Base-by-base conservation (phyloP, 2,888 invertebrate genomes). In the Pycnomerus fuliginosus region DNA sequence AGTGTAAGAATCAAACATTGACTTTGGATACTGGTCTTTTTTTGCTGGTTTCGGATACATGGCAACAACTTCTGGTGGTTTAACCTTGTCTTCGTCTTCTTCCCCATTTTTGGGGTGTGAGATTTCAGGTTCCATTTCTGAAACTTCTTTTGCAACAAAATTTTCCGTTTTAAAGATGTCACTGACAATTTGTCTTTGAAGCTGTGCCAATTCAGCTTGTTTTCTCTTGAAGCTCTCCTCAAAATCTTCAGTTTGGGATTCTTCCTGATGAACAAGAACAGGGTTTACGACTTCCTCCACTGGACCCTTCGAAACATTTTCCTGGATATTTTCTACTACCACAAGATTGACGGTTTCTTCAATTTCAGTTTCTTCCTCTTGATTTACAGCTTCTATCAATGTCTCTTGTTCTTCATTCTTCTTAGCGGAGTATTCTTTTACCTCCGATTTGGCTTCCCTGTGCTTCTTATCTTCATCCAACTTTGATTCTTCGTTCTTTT, bases 61-160 rank as follows among this genome's bases (percentile, higher is more conserved):
- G 3, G 55, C 65, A 2, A 67, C 58, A n/a, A 67, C 42, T 57
- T 61, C 60, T 3, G 65, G 66, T 16, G 60, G 55, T 35, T 61
- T 55, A 2, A 44, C 37, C 10, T 24, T 40, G 14, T 58, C 53
- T n/a, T 31, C 40, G 16, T 7, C 15, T 20, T 36, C 16, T 23
- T 44, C 10, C 5, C 8, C 11, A 11, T n/a, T 7, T 20, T 20
- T 20, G 20, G 20, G 20, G 20, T 4, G 20, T 5, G 20, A 4
- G 20, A 8, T 20, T 4, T 8, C 8, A 8, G 20, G 20, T 8
- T 4, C 5, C 20, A 8, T 4, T 8, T 4, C 5, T 4, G 20
- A 20, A 4, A 8, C 8, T 4, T 4, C 5, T 5, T 4, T 20
- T 8, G 33, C 4, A 8, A 27, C 11, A 10, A 22, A 27, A 27